Conservation (phyloP, 1,140 invertebrate species). For the Hylyphantes graminicola region DNA sequence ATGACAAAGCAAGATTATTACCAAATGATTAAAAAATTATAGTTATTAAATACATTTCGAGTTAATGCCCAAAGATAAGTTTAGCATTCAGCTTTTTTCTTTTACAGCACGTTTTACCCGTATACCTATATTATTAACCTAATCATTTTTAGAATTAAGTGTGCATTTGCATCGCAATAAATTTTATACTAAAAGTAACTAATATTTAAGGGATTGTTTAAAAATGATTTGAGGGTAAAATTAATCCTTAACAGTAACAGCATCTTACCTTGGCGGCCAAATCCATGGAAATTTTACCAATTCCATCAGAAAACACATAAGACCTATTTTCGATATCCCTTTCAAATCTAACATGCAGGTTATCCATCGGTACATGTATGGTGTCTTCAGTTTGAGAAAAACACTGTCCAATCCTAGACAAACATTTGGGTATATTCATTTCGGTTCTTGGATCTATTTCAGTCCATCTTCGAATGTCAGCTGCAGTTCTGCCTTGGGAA, state of each 20-base stretch:
- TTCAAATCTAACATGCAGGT: conserved; percentile 3
- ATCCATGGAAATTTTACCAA: conserved; percentile 44
- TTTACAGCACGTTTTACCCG: no score
- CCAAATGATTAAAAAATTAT: no score
- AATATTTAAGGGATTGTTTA: no score
- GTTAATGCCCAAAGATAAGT: no score
- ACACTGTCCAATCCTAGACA: conserved; percentile 63
- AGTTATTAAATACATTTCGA: no score
- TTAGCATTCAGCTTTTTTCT: no score
- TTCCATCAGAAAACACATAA: conserved; percentile 55
- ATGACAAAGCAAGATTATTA: no score
- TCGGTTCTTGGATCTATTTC: conserved; percentile 62
- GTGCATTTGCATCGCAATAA: no score
- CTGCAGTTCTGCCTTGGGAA: conserved; percentile 35
- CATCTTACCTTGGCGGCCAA: conserved; percentile 19
- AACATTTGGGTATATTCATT: conserved; percentile 63
- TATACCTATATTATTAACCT: no score
- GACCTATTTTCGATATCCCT: conserved; percentile 27
- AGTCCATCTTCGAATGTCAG: conserved; percentile 64
- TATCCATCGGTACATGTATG: conserved; percentile 24
- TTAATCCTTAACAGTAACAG: not conserved
- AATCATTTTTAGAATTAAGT: no score
- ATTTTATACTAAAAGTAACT: no score
- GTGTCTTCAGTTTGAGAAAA: conserved; percentile 52
- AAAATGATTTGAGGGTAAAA: no score